Conservation (phyloP, 2,113 vertebrate species). For the Trichomycterus rosablanca region DNA sequence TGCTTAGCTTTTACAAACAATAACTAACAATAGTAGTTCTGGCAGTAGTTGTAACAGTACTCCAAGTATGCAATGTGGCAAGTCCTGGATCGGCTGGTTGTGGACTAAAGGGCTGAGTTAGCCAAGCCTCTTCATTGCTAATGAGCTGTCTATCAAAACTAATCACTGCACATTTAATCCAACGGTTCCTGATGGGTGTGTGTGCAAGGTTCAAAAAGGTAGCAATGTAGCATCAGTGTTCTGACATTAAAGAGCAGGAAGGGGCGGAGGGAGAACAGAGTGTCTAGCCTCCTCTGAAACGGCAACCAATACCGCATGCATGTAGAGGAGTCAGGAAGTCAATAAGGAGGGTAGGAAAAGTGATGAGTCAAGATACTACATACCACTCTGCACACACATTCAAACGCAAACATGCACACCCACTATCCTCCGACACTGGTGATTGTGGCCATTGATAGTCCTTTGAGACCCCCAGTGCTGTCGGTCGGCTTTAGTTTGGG, state of each 20-base stretch:
- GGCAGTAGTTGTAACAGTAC: slow-evolving; percentile 7
- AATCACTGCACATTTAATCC: slow-evolving; percentile 14
- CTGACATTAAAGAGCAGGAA: slow-evolving; percentile 22
- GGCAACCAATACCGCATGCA: slow-evolving; percentile 21
- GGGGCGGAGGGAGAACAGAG: slow-evolving; percentile 27
- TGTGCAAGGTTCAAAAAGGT: not conserved
- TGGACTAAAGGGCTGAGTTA: slow-evolving; percentile 40
- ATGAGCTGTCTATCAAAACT: slow-evolving; percentile 46
- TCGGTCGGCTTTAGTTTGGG: not conserved
- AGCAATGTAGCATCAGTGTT: slow-evolving; percentile 9
- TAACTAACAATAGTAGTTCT: slow-evolving; percentile 38
- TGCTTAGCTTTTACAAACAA: slow-evolving; percentile 20
- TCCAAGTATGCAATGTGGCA: slow-evolving; percentile 40
- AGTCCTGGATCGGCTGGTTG: slow-evolving; percentile 45
- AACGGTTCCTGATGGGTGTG: slow-evolving; percentile 1
- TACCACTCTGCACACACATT: not conserved
- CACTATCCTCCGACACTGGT: not conserved
- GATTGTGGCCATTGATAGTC: slow-evolving; percentile 14
- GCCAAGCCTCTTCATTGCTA: slow-evolving; percentile 50
- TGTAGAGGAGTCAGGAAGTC: slow-evolving; percentile 24
- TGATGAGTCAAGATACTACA: slow-evolving; percentile 23
- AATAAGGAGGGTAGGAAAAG: slow-evolving; percentile 21
- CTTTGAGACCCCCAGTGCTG: slow-evolving; percentile 8
- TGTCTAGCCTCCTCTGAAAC: slow-evolving; percentile 18
- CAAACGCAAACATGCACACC: not conserved